Evolutionary conservation across 2,797 vertebrate species (phyloP).

Genomic region (Alauda arvensis): DNA sequence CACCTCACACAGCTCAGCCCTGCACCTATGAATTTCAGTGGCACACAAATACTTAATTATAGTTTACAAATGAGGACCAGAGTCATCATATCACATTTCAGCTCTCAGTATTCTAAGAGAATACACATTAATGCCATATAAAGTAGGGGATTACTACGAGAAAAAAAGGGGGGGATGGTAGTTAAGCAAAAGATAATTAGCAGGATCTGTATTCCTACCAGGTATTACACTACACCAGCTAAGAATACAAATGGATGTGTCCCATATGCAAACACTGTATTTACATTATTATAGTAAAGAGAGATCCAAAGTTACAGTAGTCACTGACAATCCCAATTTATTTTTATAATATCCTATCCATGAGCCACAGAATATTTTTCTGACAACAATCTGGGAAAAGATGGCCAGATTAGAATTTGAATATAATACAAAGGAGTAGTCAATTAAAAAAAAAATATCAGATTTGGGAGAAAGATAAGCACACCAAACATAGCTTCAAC

Average conservation of each 20-base stretch:
- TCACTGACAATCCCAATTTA: background rate
- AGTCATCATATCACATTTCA: accelerated
- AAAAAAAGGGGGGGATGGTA: accelerated
- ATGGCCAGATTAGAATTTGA: background rate
- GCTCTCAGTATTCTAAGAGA: background rate
- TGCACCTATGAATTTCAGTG: background rate
- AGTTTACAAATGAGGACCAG: background rate
- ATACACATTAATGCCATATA: background rate
- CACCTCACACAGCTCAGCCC: background rate
- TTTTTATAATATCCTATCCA: background rate
- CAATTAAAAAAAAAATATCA: background rate
- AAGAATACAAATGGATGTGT: background rate
- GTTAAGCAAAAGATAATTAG: background rate
- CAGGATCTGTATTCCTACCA: background rate
- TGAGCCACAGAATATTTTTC: background rate
- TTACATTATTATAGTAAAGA: background rate
- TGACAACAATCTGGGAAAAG: background rate
- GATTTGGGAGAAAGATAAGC: background rate
- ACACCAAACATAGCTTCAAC: background rate
- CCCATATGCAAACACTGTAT: background rate
- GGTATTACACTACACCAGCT: background rate
- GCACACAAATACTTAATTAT: background rate
- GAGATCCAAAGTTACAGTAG: background rate
- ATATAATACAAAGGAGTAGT: background rate
- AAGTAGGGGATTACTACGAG: background rate